Conservation (phyloP, 2,113 vertebrate genomes). For the Lycocorax pyrrhopterus region DNA sequence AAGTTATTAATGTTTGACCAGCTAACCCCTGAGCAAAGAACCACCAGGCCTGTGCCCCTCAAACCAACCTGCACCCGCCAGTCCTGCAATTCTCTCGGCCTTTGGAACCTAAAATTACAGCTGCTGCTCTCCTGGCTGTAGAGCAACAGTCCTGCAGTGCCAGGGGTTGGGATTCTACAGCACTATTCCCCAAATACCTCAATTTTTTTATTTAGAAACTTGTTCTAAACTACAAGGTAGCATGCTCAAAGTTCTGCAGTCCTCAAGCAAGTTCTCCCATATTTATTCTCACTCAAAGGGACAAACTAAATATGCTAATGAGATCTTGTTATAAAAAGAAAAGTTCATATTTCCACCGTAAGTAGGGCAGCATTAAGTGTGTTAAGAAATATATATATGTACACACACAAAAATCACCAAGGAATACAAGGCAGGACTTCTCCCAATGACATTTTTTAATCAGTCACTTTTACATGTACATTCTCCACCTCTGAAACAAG, state of each 20-base stretch:
- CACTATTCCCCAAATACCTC: accelerated
- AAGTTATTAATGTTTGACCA: not conserved
- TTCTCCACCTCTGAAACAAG: not conserved
- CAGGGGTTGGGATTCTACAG: not conserved
- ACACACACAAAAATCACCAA: not conserved
- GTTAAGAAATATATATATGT: not conserved
- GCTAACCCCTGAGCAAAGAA: not conserved
- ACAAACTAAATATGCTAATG: not conserved
- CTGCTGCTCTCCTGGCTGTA: not conserved
- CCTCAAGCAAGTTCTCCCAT: not conserved
- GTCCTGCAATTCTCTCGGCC: not conserved
- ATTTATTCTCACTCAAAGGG: not conserved
- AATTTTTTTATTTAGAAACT: not conserved
- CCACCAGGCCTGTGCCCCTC: not conserved
- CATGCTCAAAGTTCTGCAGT: not conserved
- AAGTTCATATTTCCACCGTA: not conserved
- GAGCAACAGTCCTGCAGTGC: not conserved
- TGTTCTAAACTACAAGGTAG: accelerated
- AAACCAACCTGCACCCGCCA: not conserved
- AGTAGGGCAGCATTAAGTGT: not conserved
- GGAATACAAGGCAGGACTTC: not conserved
- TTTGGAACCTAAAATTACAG: not conserved
- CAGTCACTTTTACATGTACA: not conserved
- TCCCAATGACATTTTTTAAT: not conserved
- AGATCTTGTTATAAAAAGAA: not conserved